phyloP scores from a whole-genome alignment of 2,888 invertebrate species.

The Drosophila paucipuncta region DNA sequence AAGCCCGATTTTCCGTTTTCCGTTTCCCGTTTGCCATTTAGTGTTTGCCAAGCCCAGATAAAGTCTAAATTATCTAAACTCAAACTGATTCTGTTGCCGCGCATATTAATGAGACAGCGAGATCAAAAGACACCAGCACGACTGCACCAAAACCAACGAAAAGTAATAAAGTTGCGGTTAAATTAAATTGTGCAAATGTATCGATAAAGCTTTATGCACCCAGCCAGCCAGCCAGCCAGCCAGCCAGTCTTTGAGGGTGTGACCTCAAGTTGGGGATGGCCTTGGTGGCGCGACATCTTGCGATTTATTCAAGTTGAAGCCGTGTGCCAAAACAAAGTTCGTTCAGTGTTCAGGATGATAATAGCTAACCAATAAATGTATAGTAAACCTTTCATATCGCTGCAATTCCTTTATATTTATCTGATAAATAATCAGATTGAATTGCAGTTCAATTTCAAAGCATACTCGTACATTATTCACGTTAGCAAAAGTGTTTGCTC shows the following conservation, averaged over 20 bases:
- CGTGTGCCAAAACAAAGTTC: slow-evolving; percentile 8
- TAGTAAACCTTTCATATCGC: neutral
- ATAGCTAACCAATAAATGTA: slow-evolving; percentile 5
- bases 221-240: slow-evolving; percentile 15
- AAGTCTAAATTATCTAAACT: slow-evolving; percentile 77
- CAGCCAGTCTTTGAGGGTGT: neutral
- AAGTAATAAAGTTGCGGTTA: slow-evolving; percentile 79
- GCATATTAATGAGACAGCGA: slow-evolving; percentile 73
- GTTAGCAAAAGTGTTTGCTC: neutral
- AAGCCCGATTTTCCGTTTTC: slow-evolving; percentile 21
- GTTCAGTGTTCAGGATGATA: slow-evolving; percentile 3
- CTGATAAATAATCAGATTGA: neutral
- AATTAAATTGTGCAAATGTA: slow-evolving; percentile 79
- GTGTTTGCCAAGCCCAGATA: slow-evolving; percentile 52
- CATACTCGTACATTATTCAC: neutral
- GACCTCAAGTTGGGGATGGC: neutral
- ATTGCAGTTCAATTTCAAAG: neutral
- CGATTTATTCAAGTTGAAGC: slow-evolving; percentile 17
- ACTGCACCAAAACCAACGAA: slow-evolving; percentile 61
- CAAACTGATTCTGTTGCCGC: slow-evolving; percentile 74
- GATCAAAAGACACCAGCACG: slow-evolving; percentile 60
- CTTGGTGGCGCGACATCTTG: slow-evolving; percentile 23
- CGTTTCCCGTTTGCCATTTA: slow-evolving; percentile 32
- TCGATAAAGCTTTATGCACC: slow-evolving; percentile 69
- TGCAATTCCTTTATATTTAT: neutral